Evolutionary conservation across 2,113 vertebrate genomes (phyloP).

Genomic region (Lagenorhynchus albirostris): DNA sequence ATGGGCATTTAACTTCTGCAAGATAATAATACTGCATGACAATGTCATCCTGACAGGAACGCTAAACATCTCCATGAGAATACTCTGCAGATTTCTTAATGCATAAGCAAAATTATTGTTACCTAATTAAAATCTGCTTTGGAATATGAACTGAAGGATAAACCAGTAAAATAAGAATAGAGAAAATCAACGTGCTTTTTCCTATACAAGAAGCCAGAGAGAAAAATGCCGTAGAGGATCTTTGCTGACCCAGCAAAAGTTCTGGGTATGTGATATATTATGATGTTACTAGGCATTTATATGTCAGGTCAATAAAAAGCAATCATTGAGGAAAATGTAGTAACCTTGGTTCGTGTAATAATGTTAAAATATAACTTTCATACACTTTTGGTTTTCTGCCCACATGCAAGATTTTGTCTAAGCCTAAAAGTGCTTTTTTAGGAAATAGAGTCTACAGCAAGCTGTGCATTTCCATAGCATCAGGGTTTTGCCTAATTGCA

Average conservation of each 20-base stretch:
- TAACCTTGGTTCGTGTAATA: slow-evolving; percentile 65
- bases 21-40: not conserved
- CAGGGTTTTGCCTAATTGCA: slow-evolving; percentile 73
- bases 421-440: not conserved
- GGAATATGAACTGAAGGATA: slow-evolving; percentile 59
- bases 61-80: slow-evolving; percentile 8
- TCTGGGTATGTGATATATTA: not conserved
- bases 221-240: not conserved
- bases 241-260: slow-evolving; percentile 57
- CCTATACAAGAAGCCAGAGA: slow-evolving; percentile 31
- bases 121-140: slow-evolving; percentile 53
- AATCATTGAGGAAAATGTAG: slow-evolving; percentile 66
- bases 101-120: slow-evolving; percentile 43
- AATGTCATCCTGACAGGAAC: slow-evolving; percentile 23
- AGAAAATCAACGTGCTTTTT: slow-evolving; percentile 56
- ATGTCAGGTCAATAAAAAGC: slow-evolving; percentile 73
- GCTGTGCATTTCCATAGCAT: slow-evolving; percentile 52
- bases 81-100: slow-evolving; percentile 2
- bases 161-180: slow-evolving; percentile 50
- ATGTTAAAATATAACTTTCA: slow-evolving; percentile 41
- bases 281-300: slow-evolving; percentile 62
- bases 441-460: slow-evolving; percentile 22
- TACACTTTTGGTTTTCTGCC: slow-evolving; percentile 40
- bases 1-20: slow-evolving; percentile 38
- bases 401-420: slow-evolving; percentile 19